Base-by-base conservation (phyloP, 2,113 vertebrate genomes). In the Toxotes chatareus region DNA sequence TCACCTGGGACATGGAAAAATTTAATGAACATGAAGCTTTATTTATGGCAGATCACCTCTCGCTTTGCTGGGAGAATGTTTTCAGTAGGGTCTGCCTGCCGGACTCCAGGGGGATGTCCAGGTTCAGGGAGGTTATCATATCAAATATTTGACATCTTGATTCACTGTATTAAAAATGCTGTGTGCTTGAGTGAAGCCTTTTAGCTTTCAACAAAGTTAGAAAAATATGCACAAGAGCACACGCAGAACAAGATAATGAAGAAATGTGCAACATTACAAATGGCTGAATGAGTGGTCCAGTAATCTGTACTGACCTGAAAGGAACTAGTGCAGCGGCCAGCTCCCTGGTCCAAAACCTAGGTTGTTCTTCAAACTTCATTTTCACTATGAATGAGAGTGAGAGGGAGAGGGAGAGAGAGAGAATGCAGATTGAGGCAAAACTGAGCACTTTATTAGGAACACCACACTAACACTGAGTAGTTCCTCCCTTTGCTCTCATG, bases 121-220 rank as follows among this genome's bases (percentile, higher is more conserved):
- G 73, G 60, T 34, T 83, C 76, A 66, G 49, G 86, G 79, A 80
- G 86, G 86, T 73, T 65, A 77, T 53, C 61, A 16, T 76, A 86
- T 88, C 76, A 88, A 84, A 84, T 76, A 61, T 42, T 36, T 86
- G 67, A 88, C 86, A 85, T 86, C 81, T 86, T 85, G 69, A 81
- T 89, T 89, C 76, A 85, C 70, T 88, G 80, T 86, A 73, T 76
- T 53, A 79, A 62, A 27, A 86, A 38, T 76, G 64, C 67, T 23
- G 40, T 60, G 47, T 38, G 49, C 36, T 73, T 55, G 27, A 46
- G 51, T 82, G 60, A 21, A 79, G 66, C 62, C 79, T 65, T 79
- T 56, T 51, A 70, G 44, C 42, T 55, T 70, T 65, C 38, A 87
- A 66, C 27, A 73, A 46, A 65, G 67, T 51, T 49, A 31, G 17